Conservation (phyloP, 2,113 vertebrate genomes). For the Anolis sagrei region DNA sequence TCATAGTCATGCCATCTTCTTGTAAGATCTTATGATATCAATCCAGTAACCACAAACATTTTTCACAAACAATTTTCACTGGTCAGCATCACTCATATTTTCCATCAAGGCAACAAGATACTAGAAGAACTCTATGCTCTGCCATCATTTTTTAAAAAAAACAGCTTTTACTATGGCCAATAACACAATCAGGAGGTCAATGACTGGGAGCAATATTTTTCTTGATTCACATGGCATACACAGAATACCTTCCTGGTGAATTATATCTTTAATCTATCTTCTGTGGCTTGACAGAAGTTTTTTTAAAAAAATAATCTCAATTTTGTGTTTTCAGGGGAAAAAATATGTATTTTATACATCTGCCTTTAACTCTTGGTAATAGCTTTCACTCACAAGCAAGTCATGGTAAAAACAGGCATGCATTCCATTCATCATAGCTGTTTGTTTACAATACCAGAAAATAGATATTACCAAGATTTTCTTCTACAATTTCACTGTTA, state of each 20-base stretch:
- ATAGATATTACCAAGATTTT: neutral
- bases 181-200: neutral
- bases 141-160: neutral
- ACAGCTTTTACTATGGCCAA: too few species aligned
- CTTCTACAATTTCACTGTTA: neutral
- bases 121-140: neutral
- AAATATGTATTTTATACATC: neutral
- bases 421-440: neutral
- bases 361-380: neutral
- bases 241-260: neutral
- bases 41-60: too few species aligned
- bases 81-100: too few species aligned
- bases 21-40: too few species aligned
- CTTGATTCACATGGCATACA: neutral
- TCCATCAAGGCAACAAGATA: neutral
- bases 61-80: too few species aligned
- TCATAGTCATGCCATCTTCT: too few species aligned
- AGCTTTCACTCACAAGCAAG: neutral
- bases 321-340: too few species aligned
- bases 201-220: neutral
- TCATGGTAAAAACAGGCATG: neutral
- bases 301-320: neutral
- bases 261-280: neutral
- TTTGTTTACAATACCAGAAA: neutral
- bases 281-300: neutral